Conservation (phyloP, 2,888 invertebrate genomes). For the Xanthostigma xanthostigma region DNA sequence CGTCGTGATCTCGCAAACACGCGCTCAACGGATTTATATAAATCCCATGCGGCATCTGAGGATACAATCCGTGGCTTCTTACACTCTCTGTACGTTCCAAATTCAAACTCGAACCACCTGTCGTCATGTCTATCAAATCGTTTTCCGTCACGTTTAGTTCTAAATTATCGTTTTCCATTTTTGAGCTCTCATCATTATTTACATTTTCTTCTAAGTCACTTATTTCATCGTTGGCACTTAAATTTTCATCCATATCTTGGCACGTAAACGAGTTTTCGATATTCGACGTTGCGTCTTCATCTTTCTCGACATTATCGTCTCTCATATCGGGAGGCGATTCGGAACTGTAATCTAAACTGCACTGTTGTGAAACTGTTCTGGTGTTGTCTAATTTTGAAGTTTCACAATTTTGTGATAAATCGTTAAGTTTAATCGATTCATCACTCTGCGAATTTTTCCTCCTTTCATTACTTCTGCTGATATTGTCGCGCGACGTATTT, state of each 20-base stretch:
- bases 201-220: constrained; percentile 2
- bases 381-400: constrained; percentile 24
- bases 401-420: neutral
- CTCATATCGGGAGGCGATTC: constrained; percentile 29
- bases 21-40: constrained; percentile 34
- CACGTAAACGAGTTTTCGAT: constrained; percentile 16
- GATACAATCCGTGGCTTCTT: constrained; percentile 45
- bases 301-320: constrained; percentile 20
- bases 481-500: constrained; percentile 13
- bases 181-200: constrained; percentile 1
- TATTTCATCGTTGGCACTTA: neutral
- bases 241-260: neutral
- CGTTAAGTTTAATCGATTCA: constrained; percentile 11
- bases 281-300: constrained; percentile 30
- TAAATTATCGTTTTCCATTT: neutral
- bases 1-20: constrained; percentile 19
- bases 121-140: constrained; percentile 33
- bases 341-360: constrained; percentile 53
- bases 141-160: constrained; percentile 40
- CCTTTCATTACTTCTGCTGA: constrained; percentile 21
- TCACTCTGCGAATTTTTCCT: constrained; percentile 16
- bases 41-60: constrained; percentile 29
- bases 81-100: constrained; percentile 50
- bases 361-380: constrained; percentile 54
- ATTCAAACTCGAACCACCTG: constrained; percentile 15